A percentile compares a stretch with the other conserved stretches of the same genome.
Conservation (phyloP, 1,140 invertebrate genomes). For the Dreissena rostriformis region DNA sequence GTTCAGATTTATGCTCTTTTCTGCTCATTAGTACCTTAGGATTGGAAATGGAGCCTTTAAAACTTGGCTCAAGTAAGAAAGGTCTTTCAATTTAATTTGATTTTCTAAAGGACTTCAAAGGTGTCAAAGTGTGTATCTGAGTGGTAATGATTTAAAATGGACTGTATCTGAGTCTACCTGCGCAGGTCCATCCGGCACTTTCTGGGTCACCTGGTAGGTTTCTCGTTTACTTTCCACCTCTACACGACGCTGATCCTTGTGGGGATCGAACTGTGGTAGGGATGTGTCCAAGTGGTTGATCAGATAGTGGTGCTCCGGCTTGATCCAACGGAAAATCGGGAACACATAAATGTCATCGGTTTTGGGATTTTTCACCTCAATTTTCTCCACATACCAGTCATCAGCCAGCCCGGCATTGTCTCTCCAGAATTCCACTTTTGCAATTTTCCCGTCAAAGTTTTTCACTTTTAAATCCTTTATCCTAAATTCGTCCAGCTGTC, state of each 20-base stretch:
- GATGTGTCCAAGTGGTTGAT: conserved; percentile 81
- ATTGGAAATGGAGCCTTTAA: too few relatives aligned
- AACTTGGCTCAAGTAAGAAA: too few relatives aligned
- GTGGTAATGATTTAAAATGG: not conserved
- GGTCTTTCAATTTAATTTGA: too few relatives aligned
- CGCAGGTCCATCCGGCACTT: conserved; percentile 77
- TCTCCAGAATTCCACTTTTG: conserved; percentile 80
- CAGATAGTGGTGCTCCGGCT: conserved; percentile 77
- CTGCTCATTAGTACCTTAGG: too few relatives aligned
- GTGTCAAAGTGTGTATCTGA: too few relatives aligned
- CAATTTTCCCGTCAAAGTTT: conserved; percentile 66
- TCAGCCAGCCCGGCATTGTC: conserved; percentile 78
- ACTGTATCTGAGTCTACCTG: conserved; percentile 77
- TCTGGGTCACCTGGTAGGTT: conserved; percentile 76
- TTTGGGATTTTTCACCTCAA: conserved; percentile 77
- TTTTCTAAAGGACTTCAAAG: too few relatives aligned
- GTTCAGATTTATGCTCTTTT: too few relatives aligned
- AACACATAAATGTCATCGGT: conserved; percentile 78
- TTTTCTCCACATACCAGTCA: conserved; percentile 81
- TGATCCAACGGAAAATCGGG: conserved; percentile 82
- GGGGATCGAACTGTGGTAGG: conserved; percentile 80
- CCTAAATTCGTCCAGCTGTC: conserved; percentile 75
- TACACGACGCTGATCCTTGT: conserved; percentile 75
- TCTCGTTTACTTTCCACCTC: conserved; percentile 79
- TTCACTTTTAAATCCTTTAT: conserved; percentile 58